Evolutionary conservation across 2,113 vertebrate genomes (phyloP).

Genomic region (Nothobranchius kuhntae): DNA sequence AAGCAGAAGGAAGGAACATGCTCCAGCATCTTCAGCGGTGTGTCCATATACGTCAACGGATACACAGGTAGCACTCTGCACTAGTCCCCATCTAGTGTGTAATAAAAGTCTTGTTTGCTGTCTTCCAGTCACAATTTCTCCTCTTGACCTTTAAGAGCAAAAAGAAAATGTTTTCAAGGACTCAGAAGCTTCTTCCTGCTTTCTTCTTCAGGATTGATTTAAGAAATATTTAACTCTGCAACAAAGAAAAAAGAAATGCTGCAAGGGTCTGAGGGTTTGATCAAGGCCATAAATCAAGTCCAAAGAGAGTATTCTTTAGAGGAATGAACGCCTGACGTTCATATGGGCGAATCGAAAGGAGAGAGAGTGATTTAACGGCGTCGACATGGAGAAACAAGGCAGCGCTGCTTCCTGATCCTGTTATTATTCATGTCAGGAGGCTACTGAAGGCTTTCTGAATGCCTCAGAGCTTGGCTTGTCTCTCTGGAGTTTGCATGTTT

Average conservation of each 20-base stretch:
- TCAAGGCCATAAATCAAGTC: background rate
- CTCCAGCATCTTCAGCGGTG: constrained; percentile 90
- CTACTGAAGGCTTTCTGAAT: background rate
- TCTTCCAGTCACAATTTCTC: background rate
- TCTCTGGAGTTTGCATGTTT: background rate
- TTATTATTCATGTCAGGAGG: background rate
- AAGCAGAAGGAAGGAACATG: constrained; percentile 84
- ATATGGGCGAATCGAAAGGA: background rate
- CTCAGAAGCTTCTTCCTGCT: background rate
- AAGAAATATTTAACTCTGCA: background rate
- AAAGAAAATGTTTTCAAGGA: background rate
- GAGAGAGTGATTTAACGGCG: background rate
- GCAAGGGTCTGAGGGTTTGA: background rate
- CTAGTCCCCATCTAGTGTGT: background rate
- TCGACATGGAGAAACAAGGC: background rate
- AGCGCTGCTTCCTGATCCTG: background rate
- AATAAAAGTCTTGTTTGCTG: no score
- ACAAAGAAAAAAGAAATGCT: background rate
- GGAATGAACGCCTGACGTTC: background rate
- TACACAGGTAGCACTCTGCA: constrained; percentile 85
- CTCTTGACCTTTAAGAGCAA: background rate
- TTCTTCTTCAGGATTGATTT: background rate
- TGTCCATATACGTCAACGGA: constrained; percentile 96
- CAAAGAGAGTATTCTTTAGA: background rate
- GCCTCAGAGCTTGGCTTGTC: background rate